Evolutionary conservation across 2,113 vertebrate species (phyloP).

Genomic region (Oreochromis niloticus): DNA sequence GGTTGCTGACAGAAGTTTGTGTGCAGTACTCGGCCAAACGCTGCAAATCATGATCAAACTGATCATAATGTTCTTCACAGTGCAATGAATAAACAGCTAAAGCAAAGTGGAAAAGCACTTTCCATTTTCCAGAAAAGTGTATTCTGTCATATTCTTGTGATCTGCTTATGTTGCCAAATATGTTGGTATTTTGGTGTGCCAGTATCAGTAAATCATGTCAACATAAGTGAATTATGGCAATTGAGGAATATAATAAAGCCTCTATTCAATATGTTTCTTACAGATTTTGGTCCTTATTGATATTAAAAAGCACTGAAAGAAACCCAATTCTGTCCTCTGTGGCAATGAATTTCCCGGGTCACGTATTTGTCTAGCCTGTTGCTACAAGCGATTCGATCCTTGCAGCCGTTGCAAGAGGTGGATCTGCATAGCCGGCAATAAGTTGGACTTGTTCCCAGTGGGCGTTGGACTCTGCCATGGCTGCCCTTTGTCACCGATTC

Average conservation of each 20-base stretch:
- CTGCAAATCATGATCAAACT: no score
- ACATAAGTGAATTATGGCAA: background rate
- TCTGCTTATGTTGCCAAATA: background rate
- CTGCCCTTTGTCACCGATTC: background rate
- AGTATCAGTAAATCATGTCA: background rate
- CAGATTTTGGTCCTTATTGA: background rate
- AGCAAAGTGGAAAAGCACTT: background rate
- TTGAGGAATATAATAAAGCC: background rate
- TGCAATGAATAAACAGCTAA: background rate
- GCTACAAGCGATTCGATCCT: background rate
- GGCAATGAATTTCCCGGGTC: background rate
- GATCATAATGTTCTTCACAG: background rate
- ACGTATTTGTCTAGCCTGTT: background rate
- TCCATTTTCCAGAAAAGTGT: background rate
- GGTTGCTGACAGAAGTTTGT: no score
- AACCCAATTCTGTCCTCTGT: background rate
- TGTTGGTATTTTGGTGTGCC: background rate
- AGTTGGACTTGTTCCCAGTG: background rate
- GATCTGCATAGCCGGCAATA: background rate
- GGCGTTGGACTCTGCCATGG: background rate
- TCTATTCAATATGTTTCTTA: background rate
- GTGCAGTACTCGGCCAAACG: no score
- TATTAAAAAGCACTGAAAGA: background rate
- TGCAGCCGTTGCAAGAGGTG: background rate
- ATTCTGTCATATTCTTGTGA: background rate